A percentile compares a stretch with the other conserved stretches of the same genome.
These are phyloP conservation scores for Dipodomys merriami DNA, from an alignment of 2,113 vertebrate species.

Conservation along the genomic window DNA sequence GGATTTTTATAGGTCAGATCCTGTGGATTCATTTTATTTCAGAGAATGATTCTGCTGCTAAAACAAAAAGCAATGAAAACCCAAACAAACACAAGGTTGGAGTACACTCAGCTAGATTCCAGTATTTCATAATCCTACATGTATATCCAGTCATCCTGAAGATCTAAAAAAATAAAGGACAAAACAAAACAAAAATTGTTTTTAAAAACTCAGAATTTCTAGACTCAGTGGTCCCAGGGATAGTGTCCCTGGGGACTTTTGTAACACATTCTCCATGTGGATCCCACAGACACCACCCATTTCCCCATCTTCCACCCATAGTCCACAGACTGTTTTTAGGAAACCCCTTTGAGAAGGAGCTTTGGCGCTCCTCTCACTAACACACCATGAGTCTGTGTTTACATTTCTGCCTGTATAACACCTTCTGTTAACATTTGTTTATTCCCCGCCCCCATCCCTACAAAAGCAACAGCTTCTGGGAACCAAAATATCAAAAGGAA, in stretches of 20 bases:
- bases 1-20: not conserved
- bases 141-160: not conserved
- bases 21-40: not conserved
- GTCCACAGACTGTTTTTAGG: not conserved
- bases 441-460: constrained; percentile 53
- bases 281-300: not conserved
- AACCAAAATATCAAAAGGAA: constrained; percentile 79
- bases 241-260: not conserved
- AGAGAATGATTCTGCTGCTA: not conserved
- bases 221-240: not conserved
- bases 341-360: constrained; percentile 43
- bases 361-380: constrained; percentile 25
- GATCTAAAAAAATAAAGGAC: not conserved
- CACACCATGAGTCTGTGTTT: constrained; percentile 71
- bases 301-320: no score
- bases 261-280: not conserved
- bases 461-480: constrained; percentile 77
- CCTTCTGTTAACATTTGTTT: constrained; percentile 81
- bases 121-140: not conserved
- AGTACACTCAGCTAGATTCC: not conserved
- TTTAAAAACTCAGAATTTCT: not conserved
- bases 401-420: constrained; percentile 67
- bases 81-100: not conserved
- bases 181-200: not conserved
- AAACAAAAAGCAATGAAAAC: constrained; percentile 22